phyloP scores from a whole-genome alignment of 2,797 vertebrate species.

The Halcyon badia region DNA sequence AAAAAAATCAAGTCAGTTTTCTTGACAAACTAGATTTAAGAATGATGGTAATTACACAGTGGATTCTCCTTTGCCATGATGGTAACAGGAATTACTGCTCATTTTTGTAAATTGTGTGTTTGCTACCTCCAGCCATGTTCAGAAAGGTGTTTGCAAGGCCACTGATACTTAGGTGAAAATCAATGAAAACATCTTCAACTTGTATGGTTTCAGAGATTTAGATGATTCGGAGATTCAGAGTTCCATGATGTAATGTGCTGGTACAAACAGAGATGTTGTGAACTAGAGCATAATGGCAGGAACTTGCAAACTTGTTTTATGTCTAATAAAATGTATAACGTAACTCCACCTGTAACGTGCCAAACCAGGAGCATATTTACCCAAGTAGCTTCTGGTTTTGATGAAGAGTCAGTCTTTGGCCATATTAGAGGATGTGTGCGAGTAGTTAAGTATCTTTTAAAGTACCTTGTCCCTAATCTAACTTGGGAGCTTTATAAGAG shows the following conservation, averaged over 20 bases:
- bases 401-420: not conserved
- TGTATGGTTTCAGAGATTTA: not conserved
- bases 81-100: not conserved
- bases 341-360: not conserved
- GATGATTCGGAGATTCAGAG: not conserved
- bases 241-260: not conserved
- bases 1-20: not conserved
- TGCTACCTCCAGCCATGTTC: accelerated
- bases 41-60: not conserved
- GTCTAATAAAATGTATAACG: not conserved
- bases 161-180: not conserved
- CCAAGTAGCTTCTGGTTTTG: not conserved
- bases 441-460: not conserved
- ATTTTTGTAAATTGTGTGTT: not conserved
- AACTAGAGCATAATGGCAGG: not conserved
- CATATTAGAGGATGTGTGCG: not conserved
- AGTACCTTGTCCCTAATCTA: not conserved
- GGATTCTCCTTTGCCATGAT: not conserved
- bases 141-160: not conserved
- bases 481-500: not conserved
- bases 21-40: not conserved
- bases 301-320: not conserved
- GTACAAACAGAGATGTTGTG: not conserved
- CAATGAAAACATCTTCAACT: not conserved
- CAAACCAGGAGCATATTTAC: not conserved